These are phyloP conservation scores for Crenichthys baileyi DNA, from an alignment of 2,797 vertebrate species.

Conservation along the genomic window DNA sequence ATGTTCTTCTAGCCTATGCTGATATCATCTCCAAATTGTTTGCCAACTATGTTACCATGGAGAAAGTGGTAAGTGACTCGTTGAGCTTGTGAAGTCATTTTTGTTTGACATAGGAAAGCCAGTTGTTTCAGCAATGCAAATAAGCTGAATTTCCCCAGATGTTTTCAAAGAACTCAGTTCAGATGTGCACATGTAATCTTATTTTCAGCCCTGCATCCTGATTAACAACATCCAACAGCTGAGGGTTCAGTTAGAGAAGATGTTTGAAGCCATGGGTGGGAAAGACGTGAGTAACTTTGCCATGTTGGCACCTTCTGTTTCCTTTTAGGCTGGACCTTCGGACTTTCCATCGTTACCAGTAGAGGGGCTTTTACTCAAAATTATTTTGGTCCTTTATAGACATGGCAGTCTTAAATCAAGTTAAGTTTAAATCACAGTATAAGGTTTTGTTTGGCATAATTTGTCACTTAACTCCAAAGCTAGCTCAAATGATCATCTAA, in stretches of 20 bases:
- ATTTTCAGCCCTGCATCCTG: conserved; percentile 91
- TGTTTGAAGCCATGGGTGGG: conserved; percentile 99
- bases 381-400: background rate
- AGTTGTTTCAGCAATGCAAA: background rate
- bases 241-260: conserved; percentile 96
- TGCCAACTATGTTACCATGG: conserved; percentile 94
- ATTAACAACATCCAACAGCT: conserved; percentile 99
- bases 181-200: conserved; percentile 11
- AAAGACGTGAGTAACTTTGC: conserved; percentile 86
- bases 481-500: background rate
- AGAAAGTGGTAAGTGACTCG: conserved; percentile 88
- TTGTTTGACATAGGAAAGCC: background rate
- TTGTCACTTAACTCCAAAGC: background rate
- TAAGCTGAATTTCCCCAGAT: background rate
- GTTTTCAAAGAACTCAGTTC: background rate
- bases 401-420: background rate
- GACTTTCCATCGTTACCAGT: background rate
- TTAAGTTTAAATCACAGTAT: background rate
- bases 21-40: conserved; percentile 96
- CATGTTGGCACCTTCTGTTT: background rate
- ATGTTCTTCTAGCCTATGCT: conserved; percentile 94
- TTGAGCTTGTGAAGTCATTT: background rate
- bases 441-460: background rate
- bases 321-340: too few relatives aligned
- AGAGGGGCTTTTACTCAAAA: background rate